Base-by-base conservation (phyloP, 1,140 invertebrate species). In the Tenebrio molitor region DNA sequence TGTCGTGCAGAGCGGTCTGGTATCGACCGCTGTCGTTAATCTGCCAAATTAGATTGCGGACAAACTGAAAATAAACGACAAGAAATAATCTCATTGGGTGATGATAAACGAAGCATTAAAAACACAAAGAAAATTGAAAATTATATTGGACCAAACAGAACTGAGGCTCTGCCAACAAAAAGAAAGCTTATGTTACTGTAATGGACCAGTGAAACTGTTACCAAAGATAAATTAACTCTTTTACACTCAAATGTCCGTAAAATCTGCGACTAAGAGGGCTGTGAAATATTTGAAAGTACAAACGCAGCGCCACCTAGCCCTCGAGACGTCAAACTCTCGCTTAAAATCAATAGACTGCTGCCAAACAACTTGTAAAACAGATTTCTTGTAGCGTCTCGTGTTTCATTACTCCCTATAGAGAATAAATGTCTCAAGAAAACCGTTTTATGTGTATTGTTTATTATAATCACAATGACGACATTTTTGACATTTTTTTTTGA, bases 11-110 rank as follows among this genome's bases (percentile, higher is more conserved):
- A 29, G 25, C n/a, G n/a, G n/a, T n/a, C n/a, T n/a, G 41, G 41
- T 16, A 58, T 58, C 50, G 50, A 58, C 50, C 50, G 50, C 12
- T 15, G 50, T 15, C 50, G 29, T 58, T 58, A 58, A 58, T 58
- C 29, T 58, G 15, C 21, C 21, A 58, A 58, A 58, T 58, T 58
- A 58, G 50, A 58, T 58, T 58, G 50, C 29, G 50, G 10, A 58
- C 50, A 58, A 58, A 50, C 44, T 19, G 44, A 50, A 50, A 50
- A 50, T 50, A 50, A 50, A 50, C 16, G 17, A 21, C 44, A 50
- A 50, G 44, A 21, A 50, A 50, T 50, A 50, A 50, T 50, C 21
- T 50, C 44, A 50, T 50, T 50, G 44, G 16, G n/a, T 50, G 21
- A 50, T 50, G 21, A 50, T 17, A 21, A 50, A 17, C 44, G 16